These are phyloP conservation scores for Scomber japonicus DNA, from an alignment of 2,113 vertebrate species.

Conservation along the genomic window DNA sequence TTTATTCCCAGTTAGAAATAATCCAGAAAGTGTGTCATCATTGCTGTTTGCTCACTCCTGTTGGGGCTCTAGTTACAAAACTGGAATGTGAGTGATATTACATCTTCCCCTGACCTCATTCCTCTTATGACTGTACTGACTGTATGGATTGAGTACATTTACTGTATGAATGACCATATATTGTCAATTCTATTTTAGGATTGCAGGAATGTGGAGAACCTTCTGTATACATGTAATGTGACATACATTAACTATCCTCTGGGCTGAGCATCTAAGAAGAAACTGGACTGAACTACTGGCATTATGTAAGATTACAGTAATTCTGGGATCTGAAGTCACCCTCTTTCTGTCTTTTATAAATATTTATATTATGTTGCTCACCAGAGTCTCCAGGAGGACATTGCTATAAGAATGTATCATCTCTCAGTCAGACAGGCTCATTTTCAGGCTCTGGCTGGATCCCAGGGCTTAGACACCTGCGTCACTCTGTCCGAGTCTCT, in stretches of 20 bases:
- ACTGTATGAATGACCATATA: neutral
- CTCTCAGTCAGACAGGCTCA: slow-evolving; percentile 49
- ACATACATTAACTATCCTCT: neutral
- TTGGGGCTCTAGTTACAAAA: neutral
- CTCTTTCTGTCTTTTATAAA: slow-evolving; percentile 32
- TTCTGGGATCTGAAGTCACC: slow-evolving; percentile 29
- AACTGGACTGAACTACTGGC: neutral
- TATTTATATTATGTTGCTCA: slow-evolving; percentile 55
- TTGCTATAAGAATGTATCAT: slow-evolving; percentile 53
- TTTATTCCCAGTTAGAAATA: no score
- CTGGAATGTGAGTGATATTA: neutral
- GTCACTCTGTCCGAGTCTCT: slow-evolving; percentile 26
- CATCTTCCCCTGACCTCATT: neutral
- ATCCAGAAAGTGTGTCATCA: no score
- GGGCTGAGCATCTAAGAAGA: neutral
- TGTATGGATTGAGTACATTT: neutral
- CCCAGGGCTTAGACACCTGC: slow-evolving; percentile 37
- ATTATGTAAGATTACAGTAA: slow-evolving; percentile 18
- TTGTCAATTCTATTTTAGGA: neutral
- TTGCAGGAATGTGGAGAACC: slow-evolving; percentile 1
- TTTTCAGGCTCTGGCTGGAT: slow-evolving; percentile 47
- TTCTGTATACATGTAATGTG: neutral
- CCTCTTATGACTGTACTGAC: neutral
- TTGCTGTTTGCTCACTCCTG: neutral
- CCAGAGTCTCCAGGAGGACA: slow-evolving; percentile 55